Evolutionary conservation across 2,888 invertebrate genomes (phyloP), one percentile per base, ranked within the genome.

Genomic region (Leuctra nigra): DNA sequence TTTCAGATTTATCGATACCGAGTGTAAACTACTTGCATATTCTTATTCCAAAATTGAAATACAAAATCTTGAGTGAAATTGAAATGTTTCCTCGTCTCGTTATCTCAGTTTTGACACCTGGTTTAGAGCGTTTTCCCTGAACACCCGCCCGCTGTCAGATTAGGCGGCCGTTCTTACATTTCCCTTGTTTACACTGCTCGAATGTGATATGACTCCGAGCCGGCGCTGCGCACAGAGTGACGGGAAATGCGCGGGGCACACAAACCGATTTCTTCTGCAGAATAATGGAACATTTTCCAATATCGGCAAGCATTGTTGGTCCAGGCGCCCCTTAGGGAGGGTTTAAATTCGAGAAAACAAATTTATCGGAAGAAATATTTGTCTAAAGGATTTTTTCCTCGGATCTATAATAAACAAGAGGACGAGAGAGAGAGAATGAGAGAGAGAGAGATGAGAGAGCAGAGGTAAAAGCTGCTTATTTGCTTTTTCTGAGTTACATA

Each of bases 281-380:
- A 50, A 50, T 33, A 50, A 50, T 50, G 20, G 50, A 33, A 20
- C 50, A 50, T 50, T 41, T 44, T 50, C 50, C 35, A 50, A 50
- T 50, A 50, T 50, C 50, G 50, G 35, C 35, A 20, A 35, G 33
- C 9, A 35, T 50, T 50, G 50, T 35, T 50, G 47, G 25, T 11
- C 29, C 47, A n/a, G 47, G 24, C 20, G 18, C 35, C 25, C 50
- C 50, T 33, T 50, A 22, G 33, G 47, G 36, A 22, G 35, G 50
- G 33, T 35, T 50, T 50, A 35, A 50, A 33, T 29, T 50, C 50
- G 13, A 35, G 47, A 29, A 47, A 20, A 24, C 24, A 47, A 47
- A 24, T 47, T 47, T 47, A 47, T 47, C 47, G 47, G 47, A 25
- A 47, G 47, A 47, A 25, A 25, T 47, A 47, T 47, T 47, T 47